Conservation (phyloP, 2,888 invertebrate genomes). For the Meghimatium bilineatum region DNA sequence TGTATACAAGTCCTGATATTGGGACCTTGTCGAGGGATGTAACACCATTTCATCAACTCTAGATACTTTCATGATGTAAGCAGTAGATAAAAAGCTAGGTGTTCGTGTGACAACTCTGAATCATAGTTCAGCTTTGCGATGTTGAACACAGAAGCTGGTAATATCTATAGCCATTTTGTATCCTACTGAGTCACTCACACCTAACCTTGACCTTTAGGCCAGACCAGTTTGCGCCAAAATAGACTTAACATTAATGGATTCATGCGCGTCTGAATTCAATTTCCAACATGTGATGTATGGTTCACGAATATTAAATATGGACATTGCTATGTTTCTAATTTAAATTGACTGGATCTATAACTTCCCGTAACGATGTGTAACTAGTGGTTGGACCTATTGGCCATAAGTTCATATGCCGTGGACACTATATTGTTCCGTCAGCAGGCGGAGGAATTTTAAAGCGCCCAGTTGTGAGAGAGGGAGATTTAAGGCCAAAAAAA, state of each 20-base stretch:
- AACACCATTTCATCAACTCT: too few relatives aligned
- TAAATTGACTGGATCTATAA: not conserved
- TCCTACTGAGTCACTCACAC: constrained; percentile 9
- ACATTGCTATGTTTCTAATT: not conserved
- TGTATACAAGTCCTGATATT: too few relatives aligned
- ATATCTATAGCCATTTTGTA: too few relatives aligned
- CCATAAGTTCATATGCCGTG: not conserved
- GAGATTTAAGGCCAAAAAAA: not conserved
- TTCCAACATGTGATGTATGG: not conserved
- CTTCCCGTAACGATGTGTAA: not conserved
- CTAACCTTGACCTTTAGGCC: constrained; percentile 6
- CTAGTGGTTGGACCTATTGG: not conserved
- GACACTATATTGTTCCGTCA: constrained; percentile 8
- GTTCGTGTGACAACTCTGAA: too few relatives aligned
- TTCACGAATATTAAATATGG: not conserved
- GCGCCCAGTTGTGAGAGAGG: not conserved
- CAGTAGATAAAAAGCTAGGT: too few relatives aligned
- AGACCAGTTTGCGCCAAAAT: not conserved
- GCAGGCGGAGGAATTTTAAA: constrained; percentile 29
- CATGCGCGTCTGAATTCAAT: not conserved
- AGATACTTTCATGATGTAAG: too few relatives aligned
- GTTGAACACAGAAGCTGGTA: too few relatives aligned
- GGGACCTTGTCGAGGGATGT: too few relatives aligned
- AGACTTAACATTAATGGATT: not conserved
- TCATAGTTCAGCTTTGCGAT: too few relatives aligned